Conservation (phyloP, 2,888 invertebrate genomes). For the Dryobotodes eremita region DNA sequence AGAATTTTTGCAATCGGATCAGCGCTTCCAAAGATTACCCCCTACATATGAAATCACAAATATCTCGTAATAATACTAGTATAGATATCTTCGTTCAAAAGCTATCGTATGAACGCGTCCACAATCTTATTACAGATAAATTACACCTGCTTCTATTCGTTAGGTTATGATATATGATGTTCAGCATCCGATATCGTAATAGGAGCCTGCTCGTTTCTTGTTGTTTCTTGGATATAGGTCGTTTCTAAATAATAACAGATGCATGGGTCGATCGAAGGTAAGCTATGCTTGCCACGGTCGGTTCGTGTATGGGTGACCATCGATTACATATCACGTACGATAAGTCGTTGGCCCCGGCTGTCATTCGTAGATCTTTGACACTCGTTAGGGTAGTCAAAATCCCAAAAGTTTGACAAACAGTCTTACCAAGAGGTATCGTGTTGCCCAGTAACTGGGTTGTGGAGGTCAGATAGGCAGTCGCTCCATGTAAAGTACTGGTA, state of each 20-base stretch:
- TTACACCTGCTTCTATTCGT: constrained; percentile 13
- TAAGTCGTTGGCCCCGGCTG: not conserved
- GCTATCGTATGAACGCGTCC: not conserved
- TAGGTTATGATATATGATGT: constrained; percentile 38
- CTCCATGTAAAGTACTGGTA: not conserved
- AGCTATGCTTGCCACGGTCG: not conserved
- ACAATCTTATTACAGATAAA: constrained; percentile 47
- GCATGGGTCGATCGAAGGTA: not conserved
- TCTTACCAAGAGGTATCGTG: no score
- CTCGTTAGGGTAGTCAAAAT: not conserved
- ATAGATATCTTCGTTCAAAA: no score
- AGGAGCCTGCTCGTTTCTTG: constrained; percentile 8
- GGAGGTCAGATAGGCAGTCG: no score
- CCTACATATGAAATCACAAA: no score
- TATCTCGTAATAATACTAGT: no score
- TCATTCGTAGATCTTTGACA: not conserved
- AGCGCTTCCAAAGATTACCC: no score
- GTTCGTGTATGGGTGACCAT: not conserved
- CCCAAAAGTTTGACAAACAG: not conserved
- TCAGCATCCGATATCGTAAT: constrained; percentile 35
- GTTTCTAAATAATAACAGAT: not conserved
- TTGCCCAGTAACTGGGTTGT: not conserved
- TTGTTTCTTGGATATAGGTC: not conserved
- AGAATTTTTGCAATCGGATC: no score
- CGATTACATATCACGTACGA: not conserved